Conservation (phyloP, 2,888 invertebrate genomes). For the Tanypteryx hageni region DNA sequence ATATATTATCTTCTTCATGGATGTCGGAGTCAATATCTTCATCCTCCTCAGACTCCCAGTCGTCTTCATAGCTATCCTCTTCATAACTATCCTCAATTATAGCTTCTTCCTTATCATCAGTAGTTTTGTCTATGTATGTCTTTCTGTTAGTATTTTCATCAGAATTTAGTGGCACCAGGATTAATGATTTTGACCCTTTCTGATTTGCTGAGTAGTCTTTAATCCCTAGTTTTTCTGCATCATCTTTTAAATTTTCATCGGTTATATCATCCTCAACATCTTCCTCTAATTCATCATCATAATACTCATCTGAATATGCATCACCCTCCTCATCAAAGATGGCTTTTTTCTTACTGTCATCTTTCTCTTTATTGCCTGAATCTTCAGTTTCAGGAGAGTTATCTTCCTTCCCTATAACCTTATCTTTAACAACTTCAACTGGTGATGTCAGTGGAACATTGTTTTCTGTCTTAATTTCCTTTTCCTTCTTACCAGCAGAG, state of each 20-base stretch:
- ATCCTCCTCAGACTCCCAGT: slow-evolving; percentile 43
- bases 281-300: slow-evolving; percentile 43
- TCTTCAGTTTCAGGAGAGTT: not conserved
- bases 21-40: slow-evolving; percentile 20
- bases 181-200: not conserved
- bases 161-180: not conserved
- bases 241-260: not conserved
- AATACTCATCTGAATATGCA: slow-evolving; percentile 45
- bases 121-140: not conserved
- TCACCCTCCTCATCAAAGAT: slow-evolving; percentile 25
- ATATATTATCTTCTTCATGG: not conserved
- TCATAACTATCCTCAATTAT: slow-evolving; percentile 36
- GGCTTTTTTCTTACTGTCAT: not conserved
- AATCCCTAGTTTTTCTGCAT: not conserved
- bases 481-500: not conserved
- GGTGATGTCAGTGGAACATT: not conserved
- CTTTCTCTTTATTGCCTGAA: not conserved
- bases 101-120: not conserved
- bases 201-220: not conserved
- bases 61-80: slow-evolving; percentile 55
- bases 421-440: not conserved
- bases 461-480: slow-evolving; percentile 23
- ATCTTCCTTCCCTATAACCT: slow-evolving; percentile 18
- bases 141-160: not conserved
- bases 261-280: slow-evolving; percentile 11